Evolutionary conservation across 2,888 invertebrate genomes (phyloP).

Genomic region (Caenorhabditis sp.): DNA sequence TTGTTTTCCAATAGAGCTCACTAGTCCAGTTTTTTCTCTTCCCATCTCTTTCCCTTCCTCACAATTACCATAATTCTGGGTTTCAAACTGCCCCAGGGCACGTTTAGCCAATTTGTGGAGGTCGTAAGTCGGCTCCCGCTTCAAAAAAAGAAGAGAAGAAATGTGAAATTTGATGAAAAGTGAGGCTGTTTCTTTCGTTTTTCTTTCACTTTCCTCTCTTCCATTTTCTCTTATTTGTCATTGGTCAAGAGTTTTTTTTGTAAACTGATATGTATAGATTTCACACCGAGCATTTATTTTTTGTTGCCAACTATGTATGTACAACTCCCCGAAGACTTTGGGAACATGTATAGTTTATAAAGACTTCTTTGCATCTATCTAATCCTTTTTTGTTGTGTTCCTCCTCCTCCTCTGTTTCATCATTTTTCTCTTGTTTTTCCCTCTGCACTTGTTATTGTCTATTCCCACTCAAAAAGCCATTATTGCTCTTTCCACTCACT

Average conservation of each 20-base stretch:
- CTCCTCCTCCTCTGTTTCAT: neutral
- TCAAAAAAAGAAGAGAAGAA: slow-evolving; percentile 1
- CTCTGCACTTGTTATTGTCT: neutral
- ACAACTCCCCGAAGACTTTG: neutral
- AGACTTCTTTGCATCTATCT: neutral
- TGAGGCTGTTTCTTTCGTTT: slow-evolving; percentile 2
- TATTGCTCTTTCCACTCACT: slow-evolving; percentile 23
- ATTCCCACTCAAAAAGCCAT: slow-evolving; percentile 23
- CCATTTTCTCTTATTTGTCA: slow-evolving; percentile 20
- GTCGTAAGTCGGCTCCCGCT: neutral
- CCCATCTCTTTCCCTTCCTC: neutral
- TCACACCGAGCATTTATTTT: neutral
- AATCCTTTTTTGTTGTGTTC: slow-evolving; percentile 2
- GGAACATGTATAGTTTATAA: slow-evolving; percentile 17
- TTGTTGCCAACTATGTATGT: neutral
- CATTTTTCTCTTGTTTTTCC: slow-evolving; percentile 9
- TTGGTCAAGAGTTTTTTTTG: slow-evolving; percentile 21
- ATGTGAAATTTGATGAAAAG: slow-evolving; percentile 43
- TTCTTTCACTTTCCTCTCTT: neutral
- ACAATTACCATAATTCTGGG: slow-evolving; percentile 42
- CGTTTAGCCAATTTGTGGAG: too few relatives aligned
- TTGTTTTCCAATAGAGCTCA: too few relatives aligned
- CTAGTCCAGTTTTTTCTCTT: neutral
- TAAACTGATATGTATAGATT: slow-evolving; percentile 50
- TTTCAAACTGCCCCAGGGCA: slow-evolving; percentile 32